These are phyloP conservation scores for Drosophila kanekoi DNA, from an alignment of 2,888 invertebrate genomes.

Conservation along the genomic window DNA sequence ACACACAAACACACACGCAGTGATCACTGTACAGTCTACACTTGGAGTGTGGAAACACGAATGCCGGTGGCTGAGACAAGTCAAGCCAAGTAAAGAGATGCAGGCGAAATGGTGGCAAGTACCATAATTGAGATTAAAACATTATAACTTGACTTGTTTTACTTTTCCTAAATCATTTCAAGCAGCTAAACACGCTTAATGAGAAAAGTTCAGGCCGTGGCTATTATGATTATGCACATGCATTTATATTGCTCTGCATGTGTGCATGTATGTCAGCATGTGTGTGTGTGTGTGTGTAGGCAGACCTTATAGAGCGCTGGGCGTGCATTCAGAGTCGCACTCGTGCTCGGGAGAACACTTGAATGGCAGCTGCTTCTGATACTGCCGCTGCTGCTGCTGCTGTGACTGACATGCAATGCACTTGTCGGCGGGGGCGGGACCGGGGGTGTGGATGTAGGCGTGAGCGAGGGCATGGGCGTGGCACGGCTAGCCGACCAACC, in stretches of 20 bases:
- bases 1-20: constrained; percentile 3
- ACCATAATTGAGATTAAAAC: constrained; percentile 80
- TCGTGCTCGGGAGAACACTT: constrained; percentile 57
- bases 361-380: constrained; percentile 65
- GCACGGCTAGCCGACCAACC: constrained; percentile 32
- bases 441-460: constrained; percentile 28
- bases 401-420: constrained; percentile 72
- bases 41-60: constrained; percentile 1
- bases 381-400: constrained; percentile 41
- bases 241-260: constrained; percentile 27
- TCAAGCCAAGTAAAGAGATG: constrained; percentile 12
- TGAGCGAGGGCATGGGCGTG: constrained; percentile 30
- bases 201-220: constrained; percentile 74
- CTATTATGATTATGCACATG: constrained; percentile 68
- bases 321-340: constrained; percentile 36
- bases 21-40: background rate
- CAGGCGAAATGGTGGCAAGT: constrained; percentile 71
- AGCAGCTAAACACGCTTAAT: constrained; percentile 80
- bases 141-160: constrained; percentile 80
- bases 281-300: constrained; percentile 16
- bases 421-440: constrained; percentile 29
- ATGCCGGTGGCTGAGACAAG: constrained; percentile 25
- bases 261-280: background rate
- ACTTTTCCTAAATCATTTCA: constrained; percentile 79
- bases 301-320: constrained; percentile 38